phyloP scores from a whole-genome alignment of 1,140 invertebrate genomes.

The Platyscapa corneri region DNA sequence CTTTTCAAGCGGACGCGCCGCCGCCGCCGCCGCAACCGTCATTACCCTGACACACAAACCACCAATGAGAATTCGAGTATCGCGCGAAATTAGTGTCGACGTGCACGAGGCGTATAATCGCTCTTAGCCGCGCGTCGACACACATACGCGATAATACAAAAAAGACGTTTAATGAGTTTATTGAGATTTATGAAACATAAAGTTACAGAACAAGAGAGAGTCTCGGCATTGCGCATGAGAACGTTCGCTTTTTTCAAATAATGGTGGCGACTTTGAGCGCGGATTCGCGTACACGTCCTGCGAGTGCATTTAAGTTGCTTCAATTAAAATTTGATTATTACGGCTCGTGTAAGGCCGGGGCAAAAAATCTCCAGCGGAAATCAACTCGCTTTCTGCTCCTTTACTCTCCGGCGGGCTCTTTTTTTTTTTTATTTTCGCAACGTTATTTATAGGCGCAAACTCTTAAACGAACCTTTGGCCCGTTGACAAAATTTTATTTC shows the following conservation, averaged over 20 bases:
- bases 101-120: not conserved
- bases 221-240: not conserved
- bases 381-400: too few species aligned
- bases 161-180: not conserved
- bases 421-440: too few species aligned
- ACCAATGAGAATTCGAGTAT: not conserved
- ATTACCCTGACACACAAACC: constrained; percentile 46
- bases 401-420: too few species aligned
- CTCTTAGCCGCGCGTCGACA: not conserved
- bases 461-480: too few species aligned
- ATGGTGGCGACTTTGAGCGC: too few species aligned
- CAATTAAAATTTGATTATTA: not conserved
- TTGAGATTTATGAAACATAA: not conserved
- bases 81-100: constrained; percentile 15
- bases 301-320: not conserved
- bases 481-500: too few species aligned
- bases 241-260: too few species aligned
- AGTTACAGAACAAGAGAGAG: not conserved
- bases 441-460: not conserved
- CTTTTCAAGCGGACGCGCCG: not conserved
- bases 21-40: not conserved
- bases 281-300: not conserved
- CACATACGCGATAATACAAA: constrained; percentile 1
- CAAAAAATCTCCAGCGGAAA: too few species aligned
- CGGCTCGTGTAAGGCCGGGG: too few species aligned